Conservation (phyloP, 1,140 invertebrate genomes). For the Meteorus sp. region DNA sequence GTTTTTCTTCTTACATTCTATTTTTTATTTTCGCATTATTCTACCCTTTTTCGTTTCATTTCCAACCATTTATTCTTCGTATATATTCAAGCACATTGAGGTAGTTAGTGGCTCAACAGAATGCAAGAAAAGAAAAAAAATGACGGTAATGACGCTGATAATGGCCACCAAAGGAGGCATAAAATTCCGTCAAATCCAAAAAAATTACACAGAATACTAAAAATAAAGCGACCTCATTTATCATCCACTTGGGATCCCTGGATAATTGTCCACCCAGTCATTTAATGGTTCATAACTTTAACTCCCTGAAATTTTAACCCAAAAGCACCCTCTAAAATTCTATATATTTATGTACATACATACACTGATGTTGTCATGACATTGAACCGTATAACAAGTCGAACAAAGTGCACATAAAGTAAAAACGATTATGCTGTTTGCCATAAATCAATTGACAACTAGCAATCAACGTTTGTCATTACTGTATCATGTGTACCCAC, state of each 20-base stretch:
- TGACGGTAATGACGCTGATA: conserved; percentile 13
- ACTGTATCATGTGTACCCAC: neutral
- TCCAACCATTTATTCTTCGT: no score
- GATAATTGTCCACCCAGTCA: neutral
- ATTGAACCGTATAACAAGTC: neutral
- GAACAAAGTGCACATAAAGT: neutral
- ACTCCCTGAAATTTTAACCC: no score
- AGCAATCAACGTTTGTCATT: conserved; percentile 9
- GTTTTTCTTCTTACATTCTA: no score
- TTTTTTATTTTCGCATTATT: no score
- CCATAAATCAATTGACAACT: neutral
- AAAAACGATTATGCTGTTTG: conserved; percentile 5
- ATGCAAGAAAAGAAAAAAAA: conserved; percentile 1
- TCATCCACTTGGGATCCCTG: conserved; percentile 2
- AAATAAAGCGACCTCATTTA: conserved; percentile 7
- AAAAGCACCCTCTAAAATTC: no score
- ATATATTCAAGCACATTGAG: no score
- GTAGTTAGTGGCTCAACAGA: conserved; percentile 1
- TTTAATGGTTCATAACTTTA: no score
- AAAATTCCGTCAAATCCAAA: neutral
- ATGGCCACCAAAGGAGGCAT: neutral
- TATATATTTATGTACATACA: no score
- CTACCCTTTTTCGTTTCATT: no score
- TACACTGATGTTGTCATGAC: neutral
- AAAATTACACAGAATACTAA: no score